phyloP scores from a whole-genome alignment of 2,888 invertebrate species.

The Trichopria drosophilae region DNA sequence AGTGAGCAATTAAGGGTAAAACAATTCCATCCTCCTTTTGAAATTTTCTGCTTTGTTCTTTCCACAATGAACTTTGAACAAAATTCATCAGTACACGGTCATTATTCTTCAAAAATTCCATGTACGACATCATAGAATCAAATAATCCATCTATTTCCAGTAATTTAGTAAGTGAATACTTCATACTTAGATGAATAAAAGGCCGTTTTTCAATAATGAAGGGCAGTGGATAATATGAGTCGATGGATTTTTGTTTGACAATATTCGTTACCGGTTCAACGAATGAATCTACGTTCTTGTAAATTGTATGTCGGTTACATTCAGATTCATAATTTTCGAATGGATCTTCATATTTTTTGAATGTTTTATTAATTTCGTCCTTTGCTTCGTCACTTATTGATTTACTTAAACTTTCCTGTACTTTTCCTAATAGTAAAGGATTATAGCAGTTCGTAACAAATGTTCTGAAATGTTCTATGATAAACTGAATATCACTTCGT shows the following conservation, averaged over 20 bases:
- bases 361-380: too few relatives aligned
- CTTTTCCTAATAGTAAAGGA: too few relatives aligned
- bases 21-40: too few relatives aligned
- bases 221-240: not conserved
- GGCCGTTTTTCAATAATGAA: not conserved
- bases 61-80: conserved; percentile 8
- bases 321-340: conserved; percentile 3
- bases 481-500: conserved; percentile 4
- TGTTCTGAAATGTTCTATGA: conserved; percentile 1
- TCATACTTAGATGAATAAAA: conserved; percentile 3
- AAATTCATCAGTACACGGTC: conserved; percentile 3
- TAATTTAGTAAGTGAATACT: conserved; percentile 2
- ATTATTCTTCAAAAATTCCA: conserved; percentile 4
- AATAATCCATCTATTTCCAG: conserved; percentile 11
- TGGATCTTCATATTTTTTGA: conserved; percentile 5
- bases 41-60: conserved; percentile 14
- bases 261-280: too few relatives aligned
- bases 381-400: too few relatives aligned
- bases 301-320: not conserved
- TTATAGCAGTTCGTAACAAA: too few relatives aligned
- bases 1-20: too few relatives aligned
- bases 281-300: conserved; percentile 6
- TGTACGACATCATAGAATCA: too few relatives aligned
- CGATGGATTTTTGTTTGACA: too few relatives aligned
- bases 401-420: too few relatives aligned